These are phyloP conservation scores for Allolobophora icterica DNA, from an alignment of 2,888 invertebrate genomes.

Conservation along the genomic window DNA sequence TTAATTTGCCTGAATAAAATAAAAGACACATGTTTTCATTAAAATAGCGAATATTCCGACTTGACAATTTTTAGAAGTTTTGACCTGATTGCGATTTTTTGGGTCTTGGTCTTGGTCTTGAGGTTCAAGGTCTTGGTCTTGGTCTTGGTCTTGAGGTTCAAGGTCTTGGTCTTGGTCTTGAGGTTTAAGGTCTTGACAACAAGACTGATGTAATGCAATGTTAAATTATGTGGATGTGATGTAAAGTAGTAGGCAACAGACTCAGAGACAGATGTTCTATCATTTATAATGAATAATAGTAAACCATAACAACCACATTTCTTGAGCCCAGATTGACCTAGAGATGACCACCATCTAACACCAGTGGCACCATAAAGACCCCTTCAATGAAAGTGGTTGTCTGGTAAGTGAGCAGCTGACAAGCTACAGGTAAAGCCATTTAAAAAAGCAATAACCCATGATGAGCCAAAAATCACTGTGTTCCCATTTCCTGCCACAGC, in stretches of 20 bases:
- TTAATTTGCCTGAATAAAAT: too few species aligned
- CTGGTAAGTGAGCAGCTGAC: neutral
- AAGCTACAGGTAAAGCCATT: accelerated
- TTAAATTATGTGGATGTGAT: neutral
- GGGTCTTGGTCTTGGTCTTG: too few species aligned
- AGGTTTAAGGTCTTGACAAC: too few species aligned
- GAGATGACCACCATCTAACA: neutral
- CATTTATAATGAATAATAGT: neutral
- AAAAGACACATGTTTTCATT: too few species aligned
- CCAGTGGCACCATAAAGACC: neutral
- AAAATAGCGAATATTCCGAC: too few species aligned
- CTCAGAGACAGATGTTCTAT: too few species aligned
- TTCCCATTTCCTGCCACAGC: neutral
- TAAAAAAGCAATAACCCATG: neutral
- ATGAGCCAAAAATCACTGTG: neutral
- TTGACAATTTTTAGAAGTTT: too few species aligned
- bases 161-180: too few species aligned
- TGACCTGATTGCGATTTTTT: too few species aligned
- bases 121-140: too few species aligned
- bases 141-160: too few species aligned
- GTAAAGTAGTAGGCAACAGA: neutral
- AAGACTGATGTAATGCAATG: neutral
- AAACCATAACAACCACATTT: neutral
- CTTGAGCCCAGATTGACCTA: neutral
- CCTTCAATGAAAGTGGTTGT: neutral